Evolutionary conservation across 2,888 invertebrate genomes (phyloP), one percentile per base, ranked within the genome.

Genomic region (Acronicta alni): DNA sequence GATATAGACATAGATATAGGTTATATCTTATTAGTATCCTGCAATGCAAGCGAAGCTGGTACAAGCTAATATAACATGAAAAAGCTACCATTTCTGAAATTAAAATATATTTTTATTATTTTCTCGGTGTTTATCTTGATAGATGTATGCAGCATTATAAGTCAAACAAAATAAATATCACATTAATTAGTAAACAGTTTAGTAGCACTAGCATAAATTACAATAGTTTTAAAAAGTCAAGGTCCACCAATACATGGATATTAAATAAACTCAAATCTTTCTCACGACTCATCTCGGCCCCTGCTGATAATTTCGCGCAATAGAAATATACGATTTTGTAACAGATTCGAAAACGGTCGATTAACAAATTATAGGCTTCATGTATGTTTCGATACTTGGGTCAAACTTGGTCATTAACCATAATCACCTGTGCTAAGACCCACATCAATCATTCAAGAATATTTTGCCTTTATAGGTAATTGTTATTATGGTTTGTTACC

Each of bases 191-290:
- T 53, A 44, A 66, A 59, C 37, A 37, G 16, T 48, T 54, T 68
- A 52, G 47, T 44, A 55, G 57, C 55, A 46, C 20, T 4, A 23
- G 51, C 30, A 64, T 70, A 62, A 38, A 70, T 70, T 66, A 70
- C 23, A 66, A 57, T 69, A 45, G 42, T 41, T 41, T 52, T 54
- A 38, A 66, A 69, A 75, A 74, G 75, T 80, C 78, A 79, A 81
- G 80, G 79, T 43, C 17, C 20, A 47, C 17, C 5, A 7, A n/a
- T 49, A 42, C 42, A 44, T 48, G 61, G 53, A 61, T 61, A 35
- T 53, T 43, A 57, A 75, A 67, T 61, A 49, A 57, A 39, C 46
- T 15, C 3, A 46, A 44, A 47, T 63, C 20, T 61, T 76, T 72
- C 74, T 66, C 77, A 77, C 79, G 69, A 39, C 7, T 47, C 57